Conservation (phyloP, 2,888 invertebrate species). For the Acleris cristana region DNA sequence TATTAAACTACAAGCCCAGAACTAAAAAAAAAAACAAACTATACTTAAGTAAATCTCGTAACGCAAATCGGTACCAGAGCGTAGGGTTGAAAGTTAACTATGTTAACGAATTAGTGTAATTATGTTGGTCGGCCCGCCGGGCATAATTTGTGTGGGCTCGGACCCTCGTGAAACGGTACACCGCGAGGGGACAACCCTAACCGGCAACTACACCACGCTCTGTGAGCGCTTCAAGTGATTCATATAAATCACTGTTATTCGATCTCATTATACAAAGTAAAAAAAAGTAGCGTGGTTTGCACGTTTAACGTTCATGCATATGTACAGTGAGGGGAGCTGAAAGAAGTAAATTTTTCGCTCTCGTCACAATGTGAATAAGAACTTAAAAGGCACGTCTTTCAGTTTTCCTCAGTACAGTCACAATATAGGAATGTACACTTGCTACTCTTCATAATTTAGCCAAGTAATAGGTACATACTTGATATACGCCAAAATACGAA, state of each 20-base stretch:
- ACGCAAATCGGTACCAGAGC: slow-evolving; percentile 29
- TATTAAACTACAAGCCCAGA: too few species aligned
- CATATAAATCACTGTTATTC: slow-evolving; percentile 14
- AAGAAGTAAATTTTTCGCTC: too few species aligned
- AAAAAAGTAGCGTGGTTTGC: too few species aligned
- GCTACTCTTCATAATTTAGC: too few species aligned
- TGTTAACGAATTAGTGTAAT: slow-evolving; percentile 75
- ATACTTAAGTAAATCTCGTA: slow-evolving; percentile 2
- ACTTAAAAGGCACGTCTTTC: too few species aligned
- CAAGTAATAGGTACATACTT: too few species aligned
- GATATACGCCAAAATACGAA: too few species aligned
- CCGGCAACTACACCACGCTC: slow-evolving; percentile 1
- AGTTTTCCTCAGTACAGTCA: too few species aligned
- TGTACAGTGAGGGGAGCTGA: too few species aligned
- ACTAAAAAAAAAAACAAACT: background rate
- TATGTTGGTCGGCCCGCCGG: slow-evolving; percentile 63
- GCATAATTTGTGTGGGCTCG: slow-evolving; percentile 64
- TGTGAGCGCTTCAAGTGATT: slow-evolving; percentile 24
- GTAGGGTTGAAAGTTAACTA: slow-evolving; percentile 54
- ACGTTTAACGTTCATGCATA: background rate
- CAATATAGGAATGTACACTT: too few species aligned
- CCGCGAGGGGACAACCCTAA: slow-evolving; percentile 45
- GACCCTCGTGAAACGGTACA: slow-evolving; percentile 66
- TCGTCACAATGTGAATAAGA: too few species aligned
- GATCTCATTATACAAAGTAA: background rate